These are phyloP conservation scores for Myrmecobius fasciatus DNA, from an alignment of 2,113 vertebrate genomes.

Conservation along the genomic window DNA sequence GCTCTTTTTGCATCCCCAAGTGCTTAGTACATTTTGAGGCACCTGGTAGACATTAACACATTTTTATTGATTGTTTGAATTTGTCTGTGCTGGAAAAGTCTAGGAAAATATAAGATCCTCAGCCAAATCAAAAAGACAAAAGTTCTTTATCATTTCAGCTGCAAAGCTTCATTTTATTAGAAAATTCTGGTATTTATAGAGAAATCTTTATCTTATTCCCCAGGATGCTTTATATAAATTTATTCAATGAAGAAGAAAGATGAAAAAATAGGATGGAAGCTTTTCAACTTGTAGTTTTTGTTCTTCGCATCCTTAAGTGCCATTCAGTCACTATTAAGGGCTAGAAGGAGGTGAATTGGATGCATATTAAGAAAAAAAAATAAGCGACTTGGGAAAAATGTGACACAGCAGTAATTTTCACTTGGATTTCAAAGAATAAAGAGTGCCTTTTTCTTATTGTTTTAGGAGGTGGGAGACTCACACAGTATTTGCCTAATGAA, in stretches of 20 bases:
- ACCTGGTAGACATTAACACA: too few relatives aligned
- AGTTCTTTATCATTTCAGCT: background rate
- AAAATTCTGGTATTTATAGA: slow-evolving; percentile 34
- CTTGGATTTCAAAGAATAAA: slow-evolving; percentile 71
- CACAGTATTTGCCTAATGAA: slow-evolving; percentile 59
- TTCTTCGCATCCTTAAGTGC: slow-evolving; percentile 55
- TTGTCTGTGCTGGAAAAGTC: background rate
- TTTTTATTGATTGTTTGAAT: too few relatives aligned
- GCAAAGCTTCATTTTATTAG: slow-evolving; percentile 25
- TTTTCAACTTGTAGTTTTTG: slow-evolving; percentile 58
- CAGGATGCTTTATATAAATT: background rate
- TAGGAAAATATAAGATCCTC: background rate
- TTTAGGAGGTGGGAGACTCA: slow-evolving; percentile 35
- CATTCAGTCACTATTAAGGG: slow-evolving; percentile 43
- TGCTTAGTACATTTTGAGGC: too few relatives aligned
- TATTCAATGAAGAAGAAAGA: slow-evolving; percentile 23
- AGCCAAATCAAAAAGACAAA: slow-evolving; percentile 17
- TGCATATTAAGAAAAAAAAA: background rate
- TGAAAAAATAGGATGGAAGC: slow-evolving; percentile 15
- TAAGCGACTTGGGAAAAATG: slow-evolving; percentile 65
- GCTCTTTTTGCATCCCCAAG: too few relatives aligned
- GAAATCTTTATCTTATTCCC: background rate
- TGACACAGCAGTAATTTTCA: slow-evolving; percentile 70
- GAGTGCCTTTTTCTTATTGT: slow-evolving; percentile 45
- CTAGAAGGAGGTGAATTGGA: slow-evolving; percentile 55